Evolutionary conservation across 2,888 invertebrate genomes (phyloP).

Genomic region (Pediacus dermestoides): DNA sequence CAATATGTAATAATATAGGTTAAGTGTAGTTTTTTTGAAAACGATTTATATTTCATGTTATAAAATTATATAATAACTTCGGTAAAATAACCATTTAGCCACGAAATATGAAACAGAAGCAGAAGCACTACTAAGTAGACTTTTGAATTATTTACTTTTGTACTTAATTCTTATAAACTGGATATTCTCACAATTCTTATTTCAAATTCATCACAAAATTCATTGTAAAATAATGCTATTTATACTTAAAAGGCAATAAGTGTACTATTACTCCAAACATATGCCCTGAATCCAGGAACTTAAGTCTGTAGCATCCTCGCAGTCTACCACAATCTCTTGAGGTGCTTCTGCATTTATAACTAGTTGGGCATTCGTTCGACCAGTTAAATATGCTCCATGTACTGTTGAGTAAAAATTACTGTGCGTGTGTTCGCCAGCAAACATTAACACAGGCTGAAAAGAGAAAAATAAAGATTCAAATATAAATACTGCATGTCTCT

Average conservation of each 20-base stretch:
- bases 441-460: conserved; percentile 75
- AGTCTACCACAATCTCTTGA: conserved; percentile 65
- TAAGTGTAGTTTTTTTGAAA: no score
- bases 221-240: background rate
- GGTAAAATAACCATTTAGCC: no score
- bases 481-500: background rate
- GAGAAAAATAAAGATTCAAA: conserved; percentile 13
- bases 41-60: no score
- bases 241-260: conserved; percentile 1
- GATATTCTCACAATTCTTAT: no score
- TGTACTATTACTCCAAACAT: conserved; percentile 63
- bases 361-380: conserved; percentile 75
- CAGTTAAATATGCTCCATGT: conserved; percentile 89
- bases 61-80: no score
- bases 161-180: no score
- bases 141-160: no score
- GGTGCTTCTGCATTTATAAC: conserved; percentile 60
- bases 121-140: no score
- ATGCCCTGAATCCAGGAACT: conserved; percentile 88
- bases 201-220: no score
- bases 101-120: no score
- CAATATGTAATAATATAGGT: no score
- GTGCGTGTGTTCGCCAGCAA: conserved; percentile 96
- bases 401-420: conserved; percentile 92
- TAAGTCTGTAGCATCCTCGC: conserved; percentile 74